Evolutionary conservation across 2,797 vertebrate species (phyloP).

Genomic region (Lutjanus argentimaculatus): DNA sequence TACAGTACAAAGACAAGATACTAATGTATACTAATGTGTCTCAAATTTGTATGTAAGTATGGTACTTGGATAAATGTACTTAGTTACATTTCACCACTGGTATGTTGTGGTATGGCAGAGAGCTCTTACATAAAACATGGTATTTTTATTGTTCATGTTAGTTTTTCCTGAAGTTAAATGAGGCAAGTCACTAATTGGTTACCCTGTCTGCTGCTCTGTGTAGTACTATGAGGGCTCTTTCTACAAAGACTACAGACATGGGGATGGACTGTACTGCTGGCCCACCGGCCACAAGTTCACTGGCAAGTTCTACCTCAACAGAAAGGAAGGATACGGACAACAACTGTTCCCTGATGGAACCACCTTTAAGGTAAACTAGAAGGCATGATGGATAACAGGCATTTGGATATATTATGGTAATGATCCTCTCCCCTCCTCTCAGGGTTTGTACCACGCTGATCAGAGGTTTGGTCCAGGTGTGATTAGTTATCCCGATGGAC

Average conservation of each 20-base stretch:
- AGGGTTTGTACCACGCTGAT: slow-evolving; percentile 91
- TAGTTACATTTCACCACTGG: no score
- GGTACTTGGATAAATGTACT: no score
- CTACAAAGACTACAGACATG: slow-evolving; percentile 90
- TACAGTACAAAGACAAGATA: no score
- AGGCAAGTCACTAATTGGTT: rapidly evolving
- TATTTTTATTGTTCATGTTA: not conserved
- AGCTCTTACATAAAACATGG: not conserved
- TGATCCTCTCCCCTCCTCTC: not conserved
- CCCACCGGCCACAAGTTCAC: slow-evolving; percentile 88
- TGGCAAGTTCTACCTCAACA: slow-evolving; percentile 91
- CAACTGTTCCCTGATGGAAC: slow-evolving; percentile 81
- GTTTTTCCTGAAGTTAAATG: not conserved
- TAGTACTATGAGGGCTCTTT: slow-evolving; percentile 90
- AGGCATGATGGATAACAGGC: not conserved
- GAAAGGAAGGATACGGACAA: slow-evolving; percentile 89
- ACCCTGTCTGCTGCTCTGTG: slow-evolving; percentile 26
- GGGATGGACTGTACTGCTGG: slow-evolving; percentile 88
- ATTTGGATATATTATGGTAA: not conserved
- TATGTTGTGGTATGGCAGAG: no score
- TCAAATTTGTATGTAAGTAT: no score
- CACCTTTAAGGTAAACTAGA: slow-evolving; percentile 87
- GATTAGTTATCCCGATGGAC: slow-evolving; percentile 82
- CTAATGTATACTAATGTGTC: no score
- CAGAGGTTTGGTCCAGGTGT: slow-evolving; percentile 91